Percentiles rank a stretch among this genome's conserved stretches.
These are phyloP conservation scores for Meteorus sp. DNA, from an alignment of 1,140 invertebrate genomes.

Conservation along the genomic window DNA sequence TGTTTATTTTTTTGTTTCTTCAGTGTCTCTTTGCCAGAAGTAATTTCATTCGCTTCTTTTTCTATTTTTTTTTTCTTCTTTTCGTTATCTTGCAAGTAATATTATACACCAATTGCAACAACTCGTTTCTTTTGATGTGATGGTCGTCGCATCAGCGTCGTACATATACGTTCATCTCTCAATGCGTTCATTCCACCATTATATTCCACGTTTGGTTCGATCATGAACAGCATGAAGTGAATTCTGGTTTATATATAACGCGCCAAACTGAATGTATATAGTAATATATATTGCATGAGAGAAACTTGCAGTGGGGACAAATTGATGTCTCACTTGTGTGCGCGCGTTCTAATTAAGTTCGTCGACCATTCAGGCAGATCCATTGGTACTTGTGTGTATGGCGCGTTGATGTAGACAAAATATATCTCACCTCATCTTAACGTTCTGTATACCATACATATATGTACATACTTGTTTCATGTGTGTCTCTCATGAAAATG, in stretches of 20 bases:
- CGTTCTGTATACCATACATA: background rate
- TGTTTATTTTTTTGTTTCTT: no score
- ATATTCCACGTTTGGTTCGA: no score
- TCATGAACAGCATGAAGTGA: no score
- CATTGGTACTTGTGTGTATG: no score
- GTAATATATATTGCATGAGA: background rate
- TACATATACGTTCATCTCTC: no score
- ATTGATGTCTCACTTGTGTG: conserved; percentile 36
- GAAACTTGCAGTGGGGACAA: conserved; percentile 21
- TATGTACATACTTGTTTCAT: no score
- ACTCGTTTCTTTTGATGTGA: background rate
- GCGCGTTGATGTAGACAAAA: conserved; percentile 12
- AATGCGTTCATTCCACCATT: no score
- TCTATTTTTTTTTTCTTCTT: no score
- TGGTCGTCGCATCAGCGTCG: no score
- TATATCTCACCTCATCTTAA: background rate
- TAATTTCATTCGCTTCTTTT: no score
- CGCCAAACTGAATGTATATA: background rate
- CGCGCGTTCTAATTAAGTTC: conserved; percentile 38
- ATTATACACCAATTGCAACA: background rate
- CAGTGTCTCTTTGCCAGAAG: no score
- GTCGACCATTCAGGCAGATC: conserved; percentile 18
- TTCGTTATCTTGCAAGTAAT: background rate
- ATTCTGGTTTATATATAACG: conserved; percentile 19
- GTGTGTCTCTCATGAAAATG: background rate